phyloP scores from a whole-genome alignment of 2,888 invertebrate species.

The Drosophila helvetica region DNA sequence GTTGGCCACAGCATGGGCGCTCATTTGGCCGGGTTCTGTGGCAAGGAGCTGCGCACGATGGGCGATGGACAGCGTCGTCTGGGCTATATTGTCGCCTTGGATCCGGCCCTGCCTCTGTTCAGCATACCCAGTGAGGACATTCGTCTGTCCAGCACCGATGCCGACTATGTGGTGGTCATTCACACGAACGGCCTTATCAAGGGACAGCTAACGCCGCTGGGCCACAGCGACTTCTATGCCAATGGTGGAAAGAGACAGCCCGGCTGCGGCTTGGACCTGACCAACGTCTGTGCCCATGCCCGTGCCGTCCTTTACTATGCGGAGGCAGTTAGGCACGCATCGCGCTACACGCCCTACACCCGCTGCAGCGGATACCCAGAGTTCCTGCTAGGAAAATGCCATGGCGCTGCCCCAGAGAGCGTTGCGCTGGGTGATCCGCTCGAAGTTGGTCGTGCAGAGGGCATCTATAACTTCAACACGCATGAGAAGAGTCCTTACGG shows the following conservation, averaged over 20 bases:
- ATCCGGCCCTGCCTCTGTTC: constrained; percentile 72
- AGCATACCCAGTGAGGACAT: constrained; percentile 9
- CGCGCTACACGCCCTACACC: constrained; percentile 50
- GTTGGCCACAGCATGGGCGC: constrained; percentile 86
- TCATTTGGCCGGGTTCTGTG: constrained; percentile 86
- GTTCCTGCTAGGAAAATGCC: constrained; percentile 37
- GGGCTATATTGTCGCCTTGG: constrained; percentile 85
- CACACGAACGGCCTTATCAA: constrained; percentile 69
- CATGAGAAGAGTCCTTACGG: constrained; percentile 24
- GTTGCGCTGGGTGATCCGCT: constrained; percentile 58
- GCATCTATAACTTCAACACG: constrained; percentile 55
- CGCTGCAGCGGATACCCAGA: constrained; percentile 39
- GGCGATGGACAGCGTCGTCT: constrained; percentile 75
- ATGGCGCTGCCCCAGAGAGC: background rate
- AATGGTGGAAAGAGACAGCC: constrained; percentile 85
- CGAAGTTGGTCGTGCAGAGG: constrained; percentile 23
- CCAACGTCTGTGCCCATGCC: constrained; percentile 82
- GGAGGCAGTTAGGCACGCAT: constrained; percentile 77
- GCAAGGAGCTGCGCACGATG: constrained; percentile 85
- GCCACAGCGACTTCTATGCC: constrained; percentile 84
- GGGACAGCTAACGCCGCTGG: constrained; percentile 67
- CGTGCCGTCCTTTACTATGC: constrained; percentile 82
- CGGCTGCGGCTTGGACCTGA: constrained; percentile 83
- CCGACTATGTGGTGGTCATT: constrained; percentile 68
- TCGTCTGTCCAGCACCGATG: constrained; percentile 63